Evolutionary conservation across 2,888 invertebrate species (phyloP).

Genomic region (Phengaris alcon): DNA sequence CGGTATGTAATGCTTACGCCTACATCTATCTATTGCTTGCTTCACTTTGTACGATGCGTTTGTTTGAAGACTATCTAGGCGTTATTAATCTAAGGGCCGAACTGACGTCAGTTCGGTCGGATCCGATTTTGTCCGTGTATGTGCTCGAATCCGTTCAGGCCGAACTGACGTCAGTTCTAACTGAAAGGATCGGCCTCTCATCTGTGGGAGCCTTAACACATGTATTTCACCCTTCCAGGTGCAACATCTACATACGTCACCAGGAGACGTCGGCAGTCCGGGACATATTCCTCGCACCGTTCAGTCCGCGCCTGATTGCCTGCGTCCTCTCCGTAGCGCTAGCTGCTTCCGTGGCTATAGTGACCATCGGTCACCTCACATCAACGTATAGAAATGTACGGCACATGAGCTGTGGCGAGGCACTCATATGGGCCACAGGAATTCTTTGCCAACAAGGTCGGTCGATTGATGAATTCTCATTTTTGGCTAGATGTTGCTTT

Average conservation of each 20-base stretch:
- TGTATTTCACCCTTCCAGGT: conserved; percentile 55
- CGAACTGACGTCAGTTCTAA: too few relatives aligned
- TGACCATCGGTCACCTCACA: conserved; percentile 70
- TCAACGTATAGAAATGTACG: conserved; percentile 51
- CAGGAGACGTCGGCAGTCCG: conserved; percentile 80
- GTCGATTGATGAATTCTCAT: background rate
- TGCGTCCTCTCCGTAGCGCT: conserved; percentile 76
- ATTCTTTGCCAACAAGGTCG: conserved; percentile 83
- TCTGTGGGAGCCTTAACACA: too few relatives aligned
- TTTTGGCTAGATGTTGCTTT: too few relatives aligned
- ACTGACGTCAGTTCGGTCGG: too few relatives aligned
- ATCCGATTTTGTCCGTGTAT: too few relatives aligned
- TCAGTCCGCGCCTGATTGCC: conserved; percentile 73
- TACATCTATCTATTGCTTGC: too few relatives aligned
- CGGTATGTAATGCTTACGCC: too few relatives aligned
- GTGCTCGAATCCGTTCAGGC: too few relatives aligned
- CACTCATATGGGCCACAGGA: conserved; percentile 80
- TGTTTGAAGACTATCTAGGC: too few relatives aligned
- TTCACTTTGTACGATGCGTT: too few relatives aligned
- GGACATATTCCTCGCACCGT: conserved; percentile 82
- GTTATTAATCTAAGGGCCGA: too few relatives aligned
- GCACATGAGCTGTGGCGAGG: conserved; percentile 71
- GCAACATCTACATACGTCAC: conserved; percentile 81
- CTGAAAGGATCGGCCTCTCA: too few relatives aligned
- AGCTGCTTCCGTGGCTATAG: conserved; percentile 70